Evolutionary conservation across 2,888 invertebrate species (phyloP).

Genomic region (Nezara viridula): DNA sequence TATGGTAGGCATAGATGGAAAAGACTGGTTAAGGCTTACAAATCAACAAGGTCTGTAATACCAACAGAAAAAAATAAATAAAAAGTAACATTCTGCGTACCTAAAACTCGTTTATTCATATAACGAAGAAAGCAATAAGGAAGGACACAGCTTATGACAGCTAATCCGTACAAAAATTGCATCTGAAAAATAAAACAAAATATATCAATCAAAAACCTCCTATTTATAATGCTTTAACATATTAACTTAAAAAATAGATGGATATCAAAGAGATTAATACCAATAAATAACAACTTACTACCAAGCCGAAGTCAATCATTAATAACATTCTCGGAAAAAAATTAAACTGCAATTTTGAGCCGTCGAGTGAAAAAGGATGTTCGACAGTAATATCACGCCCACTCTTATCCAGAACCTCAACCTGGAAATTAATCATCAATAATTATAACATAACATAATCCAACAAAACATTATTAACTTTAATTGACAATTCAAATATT

Average conservation of each 20-base stretch:
- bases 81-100: neutral
- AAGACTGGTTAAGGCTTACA: no score
- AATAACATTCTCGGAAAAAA: conserved; percentile 80
- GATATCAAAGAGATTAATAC: no score
- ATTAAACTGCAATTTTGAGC: conserved; percentile 77
- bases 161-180: conserved; percentile 77
- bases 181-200: conserved; percentile 73
- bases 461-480: conserved; percentile 42
- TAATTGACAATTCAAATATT: conserved; percentile 60
- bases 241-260: no score
- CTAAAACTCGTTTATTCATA: conserved; percentile 70
- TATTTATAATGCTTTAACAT: no score
- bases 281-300: conserved; percentile 74
- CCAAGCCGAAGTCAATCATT: conserved; percentile 80
- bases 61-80: no score
- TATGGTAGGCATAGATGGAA: no score
- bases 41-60: no score
- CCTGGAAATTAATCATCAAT: conserved; percentile 68
- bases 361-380: conserved; percentile 87
- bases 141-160: conserved; percentile 75
- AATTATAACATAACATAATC: neutral
- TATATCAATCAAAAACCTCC: neutral
- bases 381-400: conserved; percentile 73
- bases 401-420: conserved; percentile 74
- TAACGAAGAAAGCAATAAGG: conserved; percentile 77